These are phyloP conservation scores for Euplexia lucipara DNA, from an alignment of 2,888 invertebrate species.

Conservation along the genomic window DNA sequence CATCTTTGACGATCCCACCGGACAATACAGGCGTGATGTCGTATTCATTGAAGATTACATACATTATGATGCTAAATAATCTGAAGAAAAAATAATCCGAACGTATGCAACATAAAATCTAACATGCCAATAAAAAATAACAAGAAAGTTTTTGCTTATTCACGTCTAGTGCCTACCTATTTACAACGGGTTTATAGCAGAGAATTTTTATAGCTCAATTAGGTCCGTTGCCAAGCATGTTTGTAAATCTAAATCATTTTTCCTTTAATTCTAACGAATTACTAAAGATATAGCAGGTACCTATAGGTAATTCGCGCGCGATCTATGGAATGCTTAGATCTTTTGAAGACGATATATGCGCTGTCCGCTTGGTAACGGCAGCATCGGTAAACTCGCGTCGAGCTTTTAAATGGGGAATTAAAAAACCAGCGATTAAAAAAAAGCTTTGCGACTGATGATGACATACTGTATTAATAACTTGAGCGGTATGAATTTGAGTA, in stretches of 20 bases:
- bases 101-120: conserved; percentile 39
- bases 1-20: no score
- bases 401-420: no score
- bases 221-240: conserved; percentile 55
- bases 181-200: conserved; percentile 31
- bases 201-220: conserved; percentile 55
- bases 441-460: no score
- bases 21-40: background rate
- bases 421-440: no score
- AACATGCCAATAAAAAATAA: conserved; percentile 53
- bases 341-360: no score
- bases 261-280: conserved; percentile 16
- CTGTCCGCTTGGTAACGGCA: no score
- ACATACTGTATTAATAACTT: no score
- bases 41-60: no score
- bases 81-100: background rate
- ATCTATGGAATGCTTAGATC: no score
- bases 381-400: no score
- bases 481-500: no score
- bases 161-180: conserved; percentile 32
- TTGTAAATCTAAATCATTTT: conserved; percentile 52
- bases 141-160: conserved; percentile 40
- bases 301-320: no score
- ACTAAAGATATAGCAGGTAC: background rate
- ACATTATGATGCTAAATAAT: conserved; percentile 3